phyloP scores from a whole-genome alignment of 2,113 vertebrate genomes.

The Xiphorhynchus elegans region DNA sequence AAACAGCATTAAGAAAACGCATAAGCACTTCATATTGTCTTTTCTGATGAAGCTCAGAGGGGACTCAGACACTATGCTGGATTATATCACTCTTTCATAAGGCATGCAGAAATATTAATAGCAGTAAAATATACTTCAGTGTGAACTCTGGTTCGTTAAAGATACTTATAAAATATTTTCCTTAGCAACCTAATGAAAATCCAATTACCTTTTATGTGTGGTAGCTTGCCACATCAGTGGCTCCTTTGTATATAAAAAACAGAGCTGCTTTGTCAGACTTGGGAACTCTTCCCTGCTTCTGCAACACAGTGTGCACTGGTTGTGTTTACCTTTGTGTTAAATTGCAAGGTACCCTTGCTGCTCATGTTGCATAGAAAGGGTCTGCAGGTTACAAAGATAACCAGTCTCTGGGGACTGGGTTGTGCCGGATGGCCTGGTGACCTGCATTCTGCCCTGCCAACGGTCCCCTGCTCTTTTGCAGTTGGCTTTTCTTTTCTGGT shows the following conservation, averaged over 20 bases:
- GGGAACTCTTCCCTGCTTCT: neutral
- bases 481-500: neutral
- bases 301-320: neutral
- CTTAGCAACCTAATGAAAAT: neutral
- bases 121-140: neutral
- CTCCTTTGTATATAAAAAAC: neutral
- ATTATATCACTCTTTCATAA: constrained; percentile 7
- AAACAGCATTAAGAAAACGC: neutral
- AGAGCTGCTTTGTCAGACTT: neutral
- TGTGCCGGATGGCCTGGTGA: neutral
- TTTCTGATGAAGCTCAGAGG: constrained; percentile 33
- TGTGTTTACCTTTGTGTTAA: neutral
- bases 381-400: neutral
- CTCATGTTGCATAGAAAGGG: neutral
- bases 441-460: neutral
- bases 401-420: too few species aligned
- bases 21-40: constrained; percentile 16
- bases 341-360: neutral
- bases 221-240: neutral
- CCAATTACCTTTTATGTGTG: neutral
- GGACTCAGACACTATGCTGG: neutral
- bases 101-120: neutral
- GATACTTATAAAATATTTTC: neutral
- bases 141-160: neutral
- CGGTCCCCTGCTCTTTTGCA: neutral